Base-by-base conservation (phyloP, 2,113 vertebrate species). In the Pionites leucogaster region DNA sequence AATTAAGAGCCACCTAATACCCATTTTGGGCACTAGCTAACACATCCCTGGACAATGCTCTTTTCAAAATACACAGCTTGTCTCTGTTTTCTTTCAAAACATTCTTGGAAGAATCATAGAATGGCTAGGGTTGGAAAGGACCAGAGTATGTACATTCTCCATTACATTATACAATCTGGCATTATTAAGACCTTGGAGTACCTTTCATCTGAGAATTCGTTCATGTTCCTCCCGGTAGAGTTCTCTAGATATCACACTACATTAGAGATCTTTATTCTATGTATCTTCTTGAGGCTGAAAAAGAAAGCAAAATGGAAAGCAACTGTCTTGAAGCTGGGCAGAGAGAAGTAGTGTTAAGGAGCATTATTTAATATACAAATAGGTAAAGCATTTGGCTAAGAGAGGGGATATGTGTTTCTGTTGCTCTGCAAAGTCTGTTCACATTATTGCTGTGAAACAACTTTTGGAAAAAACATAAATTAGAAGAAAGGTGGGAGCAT, bases 41-140 rank as follows among this genome's bases (percentile, higher is more conserved):
- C 17, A 53, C 23, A 59, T 2, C 1, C 12, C 11, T 25, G 49
- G 46, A 50, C 11, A 13, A n/a, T 2, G 1, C 2, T 27, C 13
- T 65, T 67, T 93, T 42, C 47, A 91, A 92, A 75, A 69, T 22
- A 63, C 17, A 41, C 24, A 59, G 2, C 4, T 22, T 89, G 11
- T 57, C 9, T 79, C 10, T 65, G 5, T 76, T 76, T 74, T 75
- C 47, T 89, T 94, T 71, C 35, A 71, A 50, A 86, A 42, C 1
- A 1, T 42, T 50, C 17, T 64, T 79, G 47, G 46, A 92, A 78
- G 6, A 44, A 59, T 59, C 22, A 59, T 35, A 59, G 33, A 24
- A 35, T 24, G 22, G 57, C 22, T 59, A 57, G 33, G 57, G 22
- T 35, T 59, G 22, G 55, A 33, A n/a, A 59, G 55, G 33, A n/a